phyloP scores from a whole-genome alignment of 2,888 invertebrate species.

The Drosophila stalkeri region DNA sequence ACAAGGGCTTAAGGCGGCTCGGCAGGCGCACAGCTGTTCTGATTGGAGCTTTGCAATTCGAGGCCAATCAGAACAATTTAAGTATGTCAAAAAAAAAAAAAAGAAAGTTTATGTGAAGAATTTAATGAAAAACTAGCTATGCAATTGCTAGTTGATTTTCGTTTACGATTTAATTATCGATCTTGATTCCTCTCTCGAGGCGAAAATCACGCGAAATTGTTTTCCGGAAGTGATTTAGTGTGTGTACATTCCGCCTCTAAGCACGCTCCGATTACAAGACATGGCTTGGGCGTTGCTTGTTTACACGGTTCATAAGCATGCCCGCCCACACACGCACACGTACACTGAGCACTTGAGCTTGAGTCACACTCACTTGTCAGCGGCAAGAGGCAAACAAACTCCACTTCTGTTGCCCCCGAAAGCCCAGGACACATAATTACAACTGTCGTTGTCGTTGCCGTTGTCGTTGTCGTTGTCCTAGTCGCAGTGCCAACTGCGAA shows the following conservation, averaged over 20 bases:
- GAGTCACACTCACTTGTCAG: constrained; percentile 34
- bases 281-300: constrained; percentile 34
- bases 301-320: constrained; percentile 43
- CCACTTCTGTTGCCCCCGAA: constrained; percentile 3
- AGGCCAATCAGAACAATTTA: neutral
- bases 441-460: constrained; percentile 12
- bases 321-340: constrained; percentile 13
- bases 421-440: constrained; percentile 42
- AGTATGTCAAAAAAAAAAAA: neutral
- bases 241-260: neutral
- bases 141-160: neutral
- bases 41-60: neutral
- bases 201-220: neutral
- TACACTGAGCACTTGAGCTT: constrained; percentile 6
- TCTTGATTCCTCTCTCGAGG: neutral
- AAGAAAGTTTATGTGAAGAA: neutral
- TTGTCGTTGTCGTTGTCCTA: neutral
- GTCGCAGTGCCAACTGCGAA: constrained; percentile 6
- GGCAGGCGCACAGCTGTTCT: neutral
- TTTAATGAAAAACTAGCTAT: neutral
- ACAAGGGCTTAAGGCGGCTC: neutral
- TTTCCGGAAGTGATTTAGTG: constrained; percentile 13
- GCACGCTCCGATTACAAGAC: constrained; percentile 26
- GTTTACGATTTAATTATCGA: neutral
- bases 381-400: constrained; percentile 47